A percentile compares a stretch with the other conserved stretches of the same genome.
Evolutionary conservation across 1,140 invertebrate genomes (phyloP).

Genomic region (Tetragonula clypearis): DNA sequence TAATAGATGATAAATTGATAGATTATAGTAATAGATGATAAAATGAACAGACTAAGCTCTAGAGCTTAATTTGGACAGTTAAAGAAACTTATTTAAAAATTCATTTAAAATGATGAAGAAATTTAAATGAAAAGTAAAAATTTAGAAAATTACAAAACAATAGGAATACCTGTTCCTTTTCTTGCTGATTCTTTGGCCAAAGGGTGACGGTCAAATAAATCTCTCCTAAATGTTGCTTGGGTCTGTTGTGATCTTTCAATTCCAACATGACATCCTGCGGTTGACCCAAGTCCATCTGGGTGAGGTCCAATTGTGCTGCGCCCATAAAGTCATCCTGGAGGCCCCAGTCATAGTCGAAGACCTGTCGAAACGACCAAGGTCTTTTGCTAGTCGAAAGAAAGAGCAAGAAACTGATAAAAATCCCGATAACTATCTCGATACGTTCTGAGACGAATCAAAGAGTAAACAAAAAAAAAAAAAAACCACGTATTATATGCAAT

Average conservation of each 20-base stretch:
- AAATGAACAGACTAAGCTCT: background rate
- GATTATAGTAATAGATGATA: background rate
- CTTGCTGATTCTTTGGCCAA: constrained; percentile 94
- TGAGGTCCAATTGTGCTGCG: constrained; percentile 91
- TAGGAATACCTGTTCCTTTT: constrained; percentile 92
- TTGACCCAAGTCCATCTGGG: constrained; percentile 91
- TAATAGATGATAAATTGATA: background rate
- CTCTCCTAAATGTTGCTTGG: constrained; percentile 89
- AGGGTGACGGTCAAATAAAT: constrained; percentile 91
- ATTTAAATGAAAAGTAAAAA: background rate
- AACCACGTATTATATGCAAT: background rate
- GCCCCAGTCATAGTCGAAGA: constrained; percentile 99
- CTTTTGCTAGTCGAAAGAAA: constrained; percentile 26
- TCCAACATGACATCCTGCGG: constrained; percentile 89
- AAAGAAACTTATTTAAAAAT: no score
- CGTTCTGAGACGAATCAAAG: background rate
- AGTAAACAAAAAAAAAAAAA: background rate
- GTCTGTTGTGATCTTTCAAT: constrained; percentile 87
- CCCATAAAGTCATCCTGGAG: constrained; percentile 99
- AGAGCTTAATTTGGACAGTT: background rate
- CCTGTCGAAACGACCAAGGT: constrained; percentile 81
- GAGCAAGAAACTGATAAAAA: constrained; percentile 30
- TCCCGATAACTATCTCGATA: background rate
- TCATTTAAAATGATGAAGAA: no score
- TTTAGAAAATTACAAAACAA: background rate